phyloP scores from a whole-genome alignment of 2,888 invertebrate species.

The Dione vanillae region DNA sequence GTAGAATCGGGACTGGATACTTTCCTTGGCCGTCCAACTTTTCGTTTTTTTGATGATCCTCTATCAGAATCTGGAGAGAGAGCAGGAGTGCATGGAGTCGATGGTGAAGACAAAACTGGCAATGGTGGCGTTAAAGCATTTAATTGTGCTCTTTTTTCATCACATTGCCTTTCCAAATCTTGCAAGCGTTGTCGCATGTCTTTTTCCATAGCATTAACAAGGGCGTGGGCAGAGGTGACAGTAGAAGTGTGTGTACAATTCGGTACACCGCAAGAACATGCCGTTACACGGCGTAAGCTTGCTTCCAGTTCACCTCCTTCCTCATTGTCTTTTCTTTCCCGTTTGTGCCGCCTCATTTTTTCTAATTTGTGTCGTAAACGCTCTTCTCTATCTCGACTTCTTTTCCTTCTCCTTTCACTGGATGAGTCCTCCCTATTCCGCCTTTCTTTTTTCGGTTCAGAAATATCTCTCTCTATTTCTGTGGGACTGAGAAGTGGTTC shows the following conservation, averaged over 20 bases:
- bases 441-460: conserved; percentile 68
- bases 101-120: conserved; percentile 67
- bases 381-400: conserved; percentile 73
- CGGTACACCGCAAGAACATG: conserved; percentile 66
- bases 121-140: conserved; percentile 87
- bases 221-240: conserved; percentile 81
- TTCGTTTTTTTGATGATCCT: conserved; percentile 89
- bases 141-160: conserved; percentile 93
- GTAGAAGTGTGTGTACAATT: conserved; percentile 64
- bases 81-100: conserved; percentile 76
- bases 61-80: conserved; percentile 78
- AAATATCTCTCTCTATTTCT: conserved; percentile 56
- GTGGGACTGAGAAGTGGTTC: conserved; percentile 70
- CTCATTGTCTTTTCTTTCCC: conserved; percentile 64
- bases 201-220: conserved; percentile 90
- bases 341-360: conserved; percentile 75
- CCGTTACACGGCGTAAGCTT: conserved; percentile 71
- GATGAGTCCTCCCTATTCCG: conserved; percentile 75
- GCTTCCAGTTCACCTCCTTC: conserved; percentile 74
- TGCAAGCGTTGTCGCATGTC: conserved; percentile 92
- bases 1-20: conserved; percentile 87
- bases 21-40: conserved; percentile 92
- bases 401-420: conserved; percentile 69
- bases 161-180: conserved; percentile 91
- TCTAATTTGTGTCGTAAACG: conserved; percentile 74